phyloP scores from a whole-genome alignment of 2,113 vertebrate species.

The Charina bottae region DNA sequence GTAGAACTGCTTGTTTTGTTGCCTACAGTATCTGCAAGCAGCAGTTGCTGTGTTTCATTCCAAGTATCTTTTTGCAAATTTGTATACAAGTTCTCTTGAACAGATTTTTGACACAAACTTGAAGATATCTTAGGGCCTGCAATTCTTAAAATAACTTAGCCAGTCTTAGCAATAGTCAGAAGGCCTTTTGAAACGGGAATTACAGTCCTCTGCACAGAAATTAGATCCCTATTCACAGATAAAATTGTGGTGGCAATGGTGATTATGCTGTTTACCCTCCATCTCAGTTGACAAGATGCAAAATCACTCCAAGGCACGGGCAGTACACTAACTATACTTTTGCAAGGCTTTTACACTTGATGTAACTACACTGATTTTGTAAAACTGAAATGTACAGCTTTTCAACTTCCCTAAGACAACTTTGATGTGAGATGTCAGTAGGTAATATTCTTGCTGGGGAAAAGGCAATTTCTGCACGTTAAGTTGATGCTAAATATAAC shows the following conservation, averaged over 20 bases:
- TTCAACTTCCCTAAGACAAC: neutral
- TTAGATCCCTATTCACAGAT: neutral
- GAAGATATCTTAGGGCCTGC: neutral
- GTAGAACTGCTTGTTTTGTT: neutral
- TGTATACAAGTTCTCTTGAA: neutral
- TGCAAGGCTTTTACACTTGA: neutral
- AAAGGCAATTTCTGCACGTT: neutral
- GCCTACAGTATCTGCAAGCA: neutral
- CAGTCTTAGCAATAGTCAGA: neutral
- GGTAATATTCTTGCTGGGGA: neutral
- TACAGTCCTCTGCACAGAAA: neutral
- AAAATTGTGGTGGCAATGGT: neutral
- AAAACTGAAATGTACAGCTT: neutral
- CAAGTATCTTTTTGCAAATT: neutral
- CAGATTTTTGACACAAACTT: neutral
- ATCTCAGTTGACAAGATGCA: neutral
- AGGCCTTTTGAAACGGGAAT: neutral
- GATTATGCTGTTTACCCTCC: neutral
- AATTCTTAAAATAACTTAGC: neutral
- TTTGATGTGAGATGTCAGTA: neutral
- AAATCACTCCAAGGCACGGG: neutral
- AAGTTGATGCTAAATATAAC: neutral
- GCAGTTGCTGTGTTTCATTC: neutral
- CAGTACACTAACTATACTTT: neutral
- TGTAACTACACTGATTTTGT: neutral